phyloP scores from a whole-genome alignment of 2,888 invertebrate species.

The Bhutanitis thaidina region DNA sequence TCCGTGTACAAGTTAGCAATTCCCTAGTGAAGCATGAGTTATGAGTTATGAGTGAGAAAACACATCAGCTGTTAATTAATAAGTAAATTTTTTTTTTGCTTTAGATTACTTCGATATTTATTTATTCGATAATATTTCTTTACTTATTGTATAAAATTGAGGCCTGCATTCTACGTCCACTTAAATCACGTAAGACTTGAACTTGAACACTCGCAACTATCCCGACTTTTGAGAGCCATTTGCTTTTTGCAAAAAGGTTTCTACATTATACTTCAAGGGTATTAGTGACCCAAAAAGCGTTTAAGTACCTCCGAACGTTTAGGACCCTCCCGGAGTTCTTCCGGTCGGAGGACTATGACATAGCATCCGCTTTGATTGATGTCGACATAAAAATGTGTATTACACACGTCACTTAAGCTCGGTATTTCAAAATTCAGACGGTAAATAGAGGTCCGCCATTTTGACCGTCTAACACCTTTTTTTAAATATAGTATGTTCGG shows the following conservation, averaged over 20 bases:
- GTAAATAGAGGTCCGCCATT: background rate
- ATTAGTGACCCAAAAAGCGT: slow-evolving; percentile 60
- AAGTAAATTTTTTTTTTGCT: no score
- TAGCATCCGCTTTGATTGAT: slow-evolving; percentile 44
- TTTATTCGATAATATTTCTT: no score
- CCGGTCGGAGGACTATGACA: slow-evolving; percentile 39
- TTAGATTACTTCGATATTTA: no score
- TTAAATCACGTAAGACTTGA: no score
- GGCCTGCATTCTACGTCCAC: no score
- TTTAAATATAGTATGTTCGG: no score
- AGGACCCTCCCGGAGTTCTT: slow-evolving; percentile 47
- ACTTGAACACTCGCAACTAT: background rate
- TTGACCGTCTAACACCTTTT: no score
- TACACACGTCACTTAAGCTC: background rate
- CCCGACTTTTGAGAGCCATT: slow-evolving; percentile 42
- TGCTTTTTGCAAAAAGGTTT: slow-evolving; percentile 53
- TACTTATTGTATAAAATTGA: no score
- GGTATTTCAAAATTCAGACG: background rate
- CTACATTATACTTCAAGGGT: slow-evolving; percentile 56
- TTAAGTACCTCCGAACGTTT: slow-evolving; percentile 52
- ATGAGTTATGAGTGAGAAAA: no score
- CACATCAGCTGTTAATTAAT: no score
- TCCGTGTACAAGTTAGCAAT: no score
- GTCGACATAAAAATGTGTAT: slow-evolving; percentile 22
- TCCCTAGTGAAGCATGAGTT: no score